Evolutionary conservation across 2,113 vertebrate genomes (phyloP), one percentile per base, ranked within the genome.

Genomic region (Marcusenius ussheri): DNA sequence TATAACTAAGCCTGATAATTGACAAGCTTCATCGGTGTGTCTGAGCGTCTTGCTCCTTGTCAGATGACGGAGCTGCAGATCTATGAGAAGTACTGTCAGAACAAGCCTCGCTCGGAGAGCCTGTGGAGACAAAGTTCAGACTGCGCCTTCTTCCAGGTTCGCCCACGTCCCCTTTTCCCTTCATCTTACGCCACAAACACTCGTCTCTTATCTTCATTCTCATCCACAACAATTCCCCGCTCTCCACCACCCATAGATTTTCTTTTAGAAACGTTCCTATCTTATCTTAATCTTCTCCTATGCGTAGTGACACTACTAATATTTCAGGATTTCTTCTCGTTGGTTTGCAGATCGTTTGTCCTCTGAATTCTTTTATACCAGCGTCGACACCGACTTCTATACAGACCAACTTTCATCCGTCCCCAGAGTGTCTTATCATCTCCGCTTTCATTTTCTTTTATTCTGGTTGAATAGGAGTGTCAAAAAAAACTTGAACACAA

Each of bases 81-180:
- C 92, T 99, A 99, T 89, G 98, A 99, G 95, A 97, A 97, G 94
- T 99, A 99, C 91, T 99, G 98, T 91, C 98, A 99, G 95, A 99
- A 99, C 94, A 99, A 99, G 93, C 98, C 98, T 13, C 97, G 98
- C 70, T 99, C 98, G 0, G 98, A 99, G 93, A 98, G 98, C 92
- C 94, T 99, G 35, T 99, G 98, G 98, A 96, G 98, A 21, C 98
- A 99, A 91, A 99, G 97, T 92, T 98, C 98, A 2, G 98, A 99
- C 94, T 98, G 97, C 11, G 93, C 95, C 3, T 99, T 99, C 93
- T 99, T 99, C 93, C 98, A 99, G 97, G 98, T 99, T 91, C 3
- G 42, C 88, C 0, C 58, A 66, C n/a, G 9, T 66, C n/a, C n/a
- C 27, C 45, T 0, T 11, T 0, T 58, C 11, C 3, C 70, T 58